These are phyloP conservation scores for Philaethria dido DNA, from an alignment of 2,888 invertebrate genomes.

Conservation along the genomic window DNA sequence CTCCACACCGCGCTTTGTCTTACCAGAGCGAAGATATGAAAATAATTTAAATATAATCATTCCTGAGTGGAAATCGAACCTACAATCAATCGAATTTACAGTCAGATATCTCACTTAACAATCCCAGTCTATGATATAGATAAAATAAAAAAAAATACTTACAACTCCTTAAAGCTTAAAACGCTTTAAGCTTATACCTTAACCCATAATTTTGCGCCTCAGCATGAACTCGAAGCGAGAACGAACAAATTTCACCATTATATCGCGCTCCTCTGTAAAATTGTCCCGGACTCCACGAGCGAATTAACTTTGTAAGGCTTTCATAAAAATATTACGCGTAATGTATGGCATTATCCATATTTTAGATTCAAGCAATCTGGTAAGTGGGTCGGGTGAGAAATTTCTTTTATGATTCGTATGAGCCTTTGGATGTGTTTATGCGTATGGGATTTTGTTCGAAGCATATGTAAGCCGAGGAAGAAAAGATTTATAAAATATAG, in stretches of 20 bases:
- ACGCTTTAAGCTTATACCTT: slow-evolving; percentile 45
- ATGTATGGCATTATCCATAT: slow-evolving; percentile 51
- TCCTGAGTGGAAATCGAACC: too few species aligned
- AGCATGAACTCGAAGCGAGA: slow-evolving; percentile 57
- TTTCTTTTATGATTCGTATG: slow-evolving; percentile 25
- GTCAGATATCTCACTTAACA: too few species aligned
- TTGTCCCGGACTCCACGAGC: slow-evolving; percentile 58
- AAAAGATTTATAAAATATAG: not conserved
- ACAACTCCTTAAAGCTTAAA: slow-evolving; percentile 6
- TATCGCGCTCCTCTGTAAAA: slow-evolving; percentile 66
- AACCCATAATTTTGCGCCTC: slow-evolving; percentile 47
- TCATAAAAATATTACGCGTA: slow-evolving; percentile 61
- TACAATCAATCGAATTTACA: too few species aligned
- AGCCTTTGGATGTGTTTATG: slow-evolving; percentile 11
- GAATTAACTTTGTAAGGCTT: slow-evolving; percentile 63
- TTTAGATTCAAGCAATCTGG: slow-evolving; percentile 39
- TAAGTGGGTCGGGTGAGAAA: slow-evolving; percentile 37
- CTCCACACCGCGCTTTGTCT: too few species aligned
- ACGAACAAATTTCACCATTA: slow-evolving; percentile 73
- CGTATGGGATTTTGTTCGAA: not conserved
- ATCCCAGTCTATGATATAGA: too few species aligned
- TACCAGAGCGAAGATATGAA: too few species aligned
- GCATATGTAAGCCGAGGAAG: not conserved
- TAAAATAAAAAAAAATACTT: not conserved
- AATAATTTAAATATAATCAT: too few species aligned